Evolutionary conservation across 92 coral and sea anemone genomes (phyloP).

Genomic region (Ricordea florida): DNA sequence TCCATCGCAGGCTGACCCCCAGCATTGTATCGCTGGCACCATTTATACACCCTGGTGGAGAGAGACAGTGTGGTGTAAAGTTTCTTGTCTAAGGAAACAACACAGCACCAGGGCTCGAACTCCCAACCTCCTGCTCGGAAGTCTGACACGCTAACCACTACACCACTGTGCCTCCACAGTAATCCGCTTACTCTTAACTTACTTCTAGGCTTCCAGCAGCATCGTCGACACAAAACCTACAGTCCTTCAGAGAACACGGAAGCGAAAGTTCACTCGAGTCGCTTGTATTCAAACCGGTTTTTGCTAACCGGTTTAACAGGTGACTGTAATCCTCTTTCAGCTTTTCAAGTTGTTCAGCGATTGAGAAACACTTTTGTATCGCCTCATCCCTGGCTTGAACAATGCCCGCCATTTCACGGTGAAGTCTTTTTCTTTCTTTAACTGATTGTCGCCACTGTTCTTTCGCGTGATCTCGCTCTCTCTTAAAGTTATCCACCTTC

Average conservation of each 20-base stretch:
- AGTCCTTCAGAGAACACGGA: conserved; percentile 84
- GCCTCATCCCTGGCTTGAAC: conserved; percentile 96
- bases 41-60: no score
- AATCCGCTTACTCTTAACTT: neutral
- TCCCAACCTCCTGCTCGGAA: no score
- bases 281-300: conserved; percentile 72
- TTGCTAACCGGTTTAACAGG: conserved; percentile 76
- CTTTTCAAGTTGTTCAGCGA: conserved; percentile 86
- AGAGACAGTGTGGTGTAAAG: no score
- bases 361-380: conserved; percentile 92
- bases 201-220: conserved; percentile 68
- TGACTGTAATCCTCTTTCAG: conserved; percentile 87
- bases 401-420: conserved; percentile 81
- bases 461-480: conserved; percentile 88
- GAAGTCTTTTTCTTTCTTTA: conserved; percentile 86
- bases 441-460: conserved; percentile 97
- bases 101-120: no score
- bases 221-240: conserved; percentile 82
- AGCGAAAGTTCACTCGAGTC: conserved; percentile 75
- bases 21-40: no score
- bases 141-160: no score
- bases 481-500: conserved; percentile 72
- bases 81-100: no score
- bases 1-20: no score
- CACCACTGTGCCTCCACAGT: no score